A percentile compares a stretch with the other conserved stretches of the same genome.
Evolutionary conservation across 1,140 invertebrate species (phyloP).

Genomic region (Musca domestica): DNA sequence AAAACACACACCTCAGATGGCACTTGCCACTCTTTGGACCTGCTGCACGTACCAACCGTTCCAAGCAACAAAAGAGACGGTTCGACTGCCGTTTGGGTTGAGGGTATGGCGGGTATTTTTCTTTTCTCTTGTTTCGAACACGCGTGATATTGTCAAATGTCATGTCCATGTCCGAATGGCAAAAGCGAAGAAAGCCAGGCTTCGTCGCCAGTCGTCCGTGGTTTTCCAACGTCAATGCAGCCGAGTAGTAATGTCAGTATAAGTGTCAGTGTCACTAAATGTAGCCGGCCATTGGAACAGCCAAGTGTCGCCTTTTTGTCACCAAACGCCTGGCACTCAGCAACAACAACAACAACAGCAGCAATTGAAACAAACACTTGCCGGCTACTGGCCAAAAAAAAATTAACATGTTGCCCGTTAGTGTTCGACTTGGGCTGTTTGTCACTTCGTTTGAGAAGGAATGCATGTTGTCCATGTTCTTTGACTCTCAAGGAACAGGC

Average conservation of each 20-base stretch:
- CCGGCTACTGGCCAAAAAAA: neutral
- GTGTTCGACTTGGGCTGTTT: constrained; percentile 6
- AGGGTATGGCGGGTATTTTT: neutral
- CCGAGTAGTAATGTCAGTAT: constrained; percentile 6
- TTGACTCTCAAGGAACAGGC: neutral
- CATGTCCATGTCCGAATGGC: constrained; percentile 10
- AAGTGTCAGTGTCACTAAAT: constrained; percentile 15
- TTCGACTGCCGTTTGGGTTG: neutral
- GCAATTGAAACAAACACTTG: neutral
- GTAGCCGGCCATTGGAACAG: neutral
- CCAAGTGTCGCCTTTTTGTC: constrained; percentile 1
- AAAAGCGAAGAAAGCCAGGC: constrained; percentile 14
- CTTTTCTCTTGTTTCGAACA: neutral
- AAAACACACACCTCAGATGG: too few species aligned
- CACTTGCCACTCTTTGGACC: too few species aligned
- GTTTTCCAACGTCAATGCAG: neutral
- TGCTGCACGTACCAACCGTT: too few species aligned
- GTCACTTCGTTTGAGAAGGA: constrained; percentile 14
- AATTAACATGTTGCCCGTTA: constrained; percentile 20
- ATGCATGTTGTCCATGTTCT: constrained; percentile 6
- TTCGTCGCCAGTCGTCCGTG: too few species aligned
- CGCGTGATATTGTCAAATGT: constrained; percentile 22
- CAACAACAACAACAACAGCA: too few species aligned
- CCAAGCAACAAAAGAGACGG: too few species aligned
- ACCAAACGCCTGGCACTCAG: neutral